phyloP scores from a whole-genome alignment of 2,888 invertebrate species.

The Pristionchus arcanus region DNA sequence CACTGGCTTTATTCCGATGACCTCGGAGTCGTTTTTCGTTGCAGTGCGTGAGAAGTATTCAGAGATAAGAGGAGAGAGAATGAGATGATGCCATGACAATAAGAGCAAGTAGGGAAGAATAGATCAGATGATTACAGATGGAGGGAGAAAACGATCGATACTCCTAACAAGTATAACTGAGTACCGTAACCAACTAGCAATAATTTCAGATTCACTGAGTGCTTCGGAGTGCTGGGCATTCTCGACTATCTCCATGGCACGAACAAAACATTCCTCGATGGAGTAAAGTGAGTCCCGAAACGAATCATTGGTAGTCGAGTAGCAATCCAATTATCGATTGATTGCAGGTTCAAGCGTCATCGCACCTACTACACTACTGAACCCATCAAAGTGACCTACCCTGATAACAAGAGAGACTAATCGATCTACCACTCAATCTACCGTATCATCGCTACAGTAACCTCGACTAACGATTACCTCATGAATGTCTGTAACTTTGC shows the following conservation, averaged over 20 bases:
- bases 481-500: constrained; percentile 12
- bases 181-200: constrained; percentile 4
- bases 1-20: constrained; percentile 17
- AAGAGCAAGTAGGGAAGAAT: background rate
- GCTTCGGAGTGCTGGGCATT: constrained; percentile 89
- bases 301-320: constrained; percentile 20
- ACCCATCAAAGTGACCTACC: constrained; percentile 51
- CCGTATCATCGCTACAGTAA: constrained; percentile 5
- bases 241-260: constrained; percentile 90
- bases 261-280: constrained; percentile 87
- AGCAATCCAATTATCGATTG: background rate
- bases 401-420: constrained; percentile 30
- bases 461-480: constrained; percentile 23
- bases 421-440: constrained; percentile 5
- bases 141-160: background rate
- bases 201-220: constrained; percentile 87
- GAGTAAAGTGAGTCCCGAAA: constrained; percentile 83
- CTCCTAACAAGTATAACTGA: too few species aligned
- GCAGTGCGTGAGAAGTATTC: background rate
- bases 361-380: constrained; percentile 18
- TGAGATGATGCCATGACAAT: constrained; percentile 40
- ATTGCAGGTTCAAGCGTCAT: constrained; percentile 51
- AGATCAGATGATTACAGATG: background rate
- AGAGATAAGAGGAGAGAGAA: background rate
- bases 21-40: background rate